phyloP scores from a whole-genome alignment of 53 echinoderm and acorn worm species.

The Hippasteria phrygiana region DNA sequence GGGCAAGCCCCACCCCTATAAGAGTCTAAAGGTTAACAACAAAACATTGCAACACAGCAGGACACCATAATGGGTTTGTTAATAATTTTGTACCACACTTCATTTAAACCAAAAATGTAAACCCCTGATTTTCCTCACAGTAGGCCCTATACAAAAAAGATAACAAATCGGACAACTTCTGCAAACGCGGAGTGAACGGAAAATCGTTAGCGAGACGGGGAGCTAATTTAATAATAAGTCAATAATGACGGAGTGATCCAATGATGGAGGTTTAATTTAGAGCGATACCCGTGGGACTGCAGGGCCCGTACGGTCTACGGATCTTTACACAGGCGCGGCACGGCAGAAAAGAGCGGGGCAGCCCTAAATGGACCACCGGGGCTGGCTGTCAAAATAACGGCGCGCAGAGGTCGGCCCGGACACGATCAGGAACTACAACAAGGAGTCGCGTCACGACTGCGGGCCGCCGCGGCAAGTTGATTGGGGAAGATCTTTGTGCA shows the following conservation, averaged over 20 bases:
- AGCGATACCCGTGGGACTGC: slow-evolving; percentile 44
- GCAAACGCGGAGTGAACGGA: neutral
- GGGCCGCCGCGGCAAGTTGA: slow-evolving; percentile 12
- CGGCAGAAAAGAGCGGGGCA: neutral
- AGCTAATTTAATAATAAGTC: slow-evolving; percentile 67
- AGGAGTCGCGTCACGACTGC: neutral
- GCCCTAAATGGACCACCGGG: slow-evolving; percentile 21
- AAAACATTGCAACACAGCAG: too few relatives aligned
- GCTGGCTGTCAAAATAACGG: slow-evolving; percentile 66
- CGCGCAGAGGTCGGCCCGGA: slow-evolving; percentile 22
- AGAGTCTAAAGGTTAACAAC: too few relatives aligned
- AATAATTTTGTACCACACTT: too few relatives aligned
- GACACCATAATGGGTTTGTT: too few relatives aligned
- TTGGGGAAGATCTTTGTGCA: slow-evolving; percentile 39
- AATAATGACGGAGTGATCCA: slow-evolving; percentile 55
- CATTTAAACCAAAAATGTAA: too few relatives aligned
- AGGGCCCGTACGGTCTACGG: neutral
- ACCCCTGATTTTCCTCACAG: too few relatives aligned
- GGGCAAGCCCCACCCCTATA: too few relatives aligned
- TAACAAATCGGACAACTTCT: too few relatives aligned
- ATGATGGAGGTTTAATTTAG: slow-evolving; percentile 66
- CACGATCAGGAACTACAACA: slow-evolving; percentile 20
- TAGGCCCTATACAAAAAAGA: too few relatives aligned
- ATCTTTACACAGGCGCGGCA: slow-evolving; percentile 41
- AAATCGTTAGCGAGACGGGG: neutral